Base-by-base conservation (phyloP, 2,888 invertebrate genomes). In the Labia minor region DNA sequence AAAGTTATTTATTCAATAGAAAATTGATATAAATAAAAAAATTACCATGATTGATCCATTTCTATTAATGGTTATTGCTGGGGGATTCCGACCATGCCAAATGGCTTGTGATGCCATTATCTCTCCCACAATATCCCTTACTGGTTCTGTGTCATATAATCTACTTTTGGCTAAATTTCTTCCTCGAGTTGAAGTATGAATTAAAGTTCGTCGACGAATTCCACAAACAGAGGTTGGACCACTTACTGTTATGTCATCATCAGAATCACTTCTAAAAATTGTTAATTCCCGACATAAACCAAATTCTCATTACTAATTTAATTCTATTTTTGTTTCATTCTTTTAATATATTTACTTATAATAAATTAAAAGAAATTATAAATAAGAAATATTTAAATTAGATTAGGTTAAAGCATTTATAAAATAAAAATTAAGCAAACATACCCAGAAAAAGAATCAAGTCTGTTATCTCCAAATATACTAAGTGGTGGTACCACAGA, bases 91-190 rank as follows among this genome's bases (percentile, higher is more conserved):
- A 4, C 86, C 86, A 74, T 88, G 87, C 78, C 89, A 83, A 68
- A 85, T 80, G 65, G 86, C 82, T 76, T 90, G 90, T 71, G 84
- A 82, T 70, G 85, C 84, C 72, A 91, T 78, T 71, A 91, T 90
- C 72, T 81, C 84, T 26, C 84, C 85, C 3, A 91, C 77, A 8
- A 91, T 73, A 77, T 90, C 88, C 1, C 76, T 67, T 1, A 71
- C 67, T 1, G 70, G 49, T 49, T 49, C 49, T 10, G 49, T 33
- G n/a, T 37, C 20, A n/a, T 4, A 37, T 19, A 26, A 26, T 37
- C 8, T 37, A 62, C 1, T 49, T 61, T 20, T 62, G 62, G 37
- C 63, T 62, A 49, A 63, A 33, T 21, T 37, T 19, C 16, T 62
- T 33, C 1, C 37, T 19, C 20, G 66, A 33, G 14, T 37, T 19